phyloP scores from a whole-genome alignment of 1,140 invertebrate species.

The Drosophila paulistorum region DNA sequence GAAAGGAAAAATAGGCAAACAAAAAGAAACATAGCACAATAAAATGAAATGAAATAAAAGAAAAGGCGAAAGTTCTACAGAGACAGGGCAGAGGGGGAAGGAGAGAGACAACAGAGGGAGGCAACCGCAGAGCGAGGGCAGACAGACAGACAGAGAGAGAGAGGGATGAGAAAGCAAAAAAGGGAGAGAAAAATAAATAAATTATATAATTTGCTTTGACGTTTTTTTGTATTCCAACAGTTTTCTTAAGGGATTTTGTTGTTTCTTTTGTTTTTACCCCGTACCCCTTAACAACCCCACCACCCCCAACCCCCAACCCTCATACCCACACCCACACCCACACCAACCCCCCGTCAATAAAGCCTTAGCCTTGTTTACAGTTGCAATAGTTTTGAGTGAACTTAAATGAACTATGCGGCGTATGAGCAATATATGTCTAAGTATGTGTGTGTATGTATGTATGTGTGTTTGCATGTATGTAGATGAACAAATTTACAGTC shows the following conservation, averaged over 20 bases:
- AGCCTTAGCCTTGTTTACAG: slow-evolving; percentile 30
- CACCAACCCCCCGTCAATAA: too few species aligned
- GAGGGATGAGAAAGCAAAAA: slow-evolving; percentile 5
- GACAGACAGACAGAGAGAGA: not conserved
- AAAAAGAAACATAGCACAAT: slow-evolving; percentile 30
- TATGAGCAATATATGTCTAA: not conserved
- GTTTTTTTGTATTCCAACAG: slow-evolving; percentile 36
- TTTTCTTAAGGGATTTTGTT: not conserved
- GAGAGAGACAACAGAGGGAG: not conserved
- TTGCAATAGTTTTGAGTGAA: slow-evolving; percentile 42
- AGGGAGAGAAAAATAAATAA: slow-evolving; percentile 66
- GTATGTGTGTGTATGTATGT: too few species aligned
- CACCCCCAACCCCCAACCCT: not conserved
- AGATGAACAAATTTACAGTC: not conserved
- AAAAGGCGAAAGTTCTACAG: slow-evolving; percentile 23
- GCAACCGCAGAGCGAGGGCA: slow-evolving; percentile 3
- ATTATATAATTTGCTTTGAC: slow-evolving; percentile 74
- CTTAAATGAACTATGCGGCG: slow-evolving; percentile 19
- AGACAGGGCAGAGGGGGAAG: slow-evolving; percentile 7
- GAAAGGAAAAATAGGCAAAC: slow-evolving; percentile 17
- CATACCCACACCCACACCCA: too few species aligned
- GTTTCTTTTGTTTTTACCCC: not conserved
- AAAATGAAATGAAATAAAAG: slow-evolving; percentile 13
- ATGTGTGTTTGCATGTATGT: too few species aligned
- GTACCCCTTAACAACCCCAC: not conserved